Conservation (phyloP, 2,113 vertebrate species). For the Hydropotes inermis region DNA sequence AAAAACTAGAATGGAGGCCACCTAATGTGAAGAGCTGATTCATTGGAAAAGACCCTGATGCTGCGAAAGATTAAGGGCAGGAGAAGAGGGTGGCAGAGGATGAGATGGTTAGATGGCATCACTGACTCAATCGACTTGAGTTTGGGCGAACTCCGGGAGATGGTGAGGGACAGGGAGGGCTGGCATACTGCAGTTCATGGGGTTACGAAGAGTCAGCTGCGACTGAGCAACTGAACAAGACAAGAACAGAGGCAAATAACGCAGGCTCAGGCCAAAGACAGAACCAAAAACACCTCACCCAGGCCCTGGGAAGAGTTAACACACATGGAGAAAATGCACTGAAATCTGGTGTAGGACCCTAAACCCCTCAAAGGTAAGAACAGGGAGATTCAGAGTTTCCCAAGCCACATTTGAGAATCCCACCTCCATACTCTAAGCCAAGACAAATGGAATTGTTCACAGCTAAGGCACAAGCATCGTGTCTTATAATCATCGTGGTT, state of each 20-base stretch:
- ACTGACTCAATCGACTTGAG: neutral
- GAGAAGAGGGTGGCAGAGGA: neutral
- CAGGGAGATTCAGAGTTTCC: neutral
- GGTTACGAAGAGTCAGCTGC: neutral
- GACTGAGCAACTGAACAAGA: neutral
- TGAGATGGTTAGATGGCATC: neutral
- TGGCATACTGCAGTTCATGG: neutral
- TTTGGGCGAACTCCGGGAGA: neutral
- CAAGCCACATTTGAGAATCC: neutral
- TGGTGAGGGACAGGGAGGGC: neutral
- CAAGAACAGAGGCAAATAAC: neutral
- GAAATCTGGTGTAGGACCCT: neutral
- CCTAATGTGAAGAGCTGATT: accelerated
- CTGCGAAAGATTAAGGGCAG: neutral
- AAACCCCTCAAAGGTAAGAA: neutral
- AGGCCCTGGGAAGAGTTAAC: neutral
- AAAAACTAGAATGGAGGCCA: neutral
- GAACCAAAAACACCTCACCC: neutral
- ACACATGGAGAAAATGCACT: no score
- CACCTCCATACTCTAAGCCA: neutral
- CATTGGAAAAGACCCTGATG: neutral
- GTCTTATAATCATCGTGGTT: neutral
- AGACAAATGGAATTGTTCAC: neutral
- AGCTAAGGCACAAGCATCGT: neutral
- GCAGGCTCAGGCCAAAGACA: neutral